Base-by-base conservation (phyloP, 1,140 invertebrate genomes). In the Asbolus verrucosus region DNA sequence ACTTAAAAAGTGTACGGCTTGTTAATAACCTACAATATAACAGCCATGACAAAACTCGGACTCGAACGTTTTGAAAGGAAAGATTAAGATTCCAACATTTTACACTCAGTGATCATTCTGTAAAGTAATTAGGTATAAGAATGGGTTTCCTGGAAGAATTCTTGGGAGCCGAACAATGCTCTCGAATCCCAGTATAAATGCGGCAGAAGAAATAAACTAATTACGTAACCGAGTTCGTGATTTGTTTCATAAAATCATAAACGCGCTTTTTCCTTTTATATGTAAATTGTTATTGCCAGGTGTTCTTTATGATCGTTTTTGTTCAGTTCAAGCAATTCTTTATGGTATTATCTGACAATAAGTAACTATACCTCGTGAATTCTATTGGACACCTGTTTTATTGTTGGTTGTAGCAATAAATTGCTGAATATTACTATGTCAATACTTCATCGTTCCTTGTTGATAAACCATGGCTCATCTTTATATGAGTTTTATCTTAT, bases 201-300 rank as follows among this genome's bases (percentile, higher is more conserved):
- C 24, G 3, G 24, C 8, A n/a, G 11, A 36, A 36, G 33, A 36
- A 36, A 11, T 54, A 54, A 50, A 54, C 46, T 24, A 54, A 54
- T 54, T 54, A 21, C 21, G 27, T 21, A 27, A 6, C 9, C 11
- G 46, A n/a, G 21, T 54, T 54, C 6, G 21, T 54, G 46, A 54
- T 54, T 54, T 54, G 46, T 30, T 54, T 54, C 46, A 54, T 27
- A 54, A 54, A 54, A 54, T 54, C 46, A 21, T 54, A 50, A 18
- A 9, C 2, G 43, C 15, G 8, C 15, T n/a, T 6, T 50, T 50
- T 9, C 43, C 27, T 54, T 54, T 54, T 54, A 8, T 27, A 54
- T 54, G 21, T 24, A 16, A 43, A 43, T 43, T 43, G 13, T 43
- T 43, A 8, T 2, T 11, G 11, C 46, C 46, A 54, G 46, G 46